These are phyloP conservation scores for Elysia crispata DNA, from an alignment of 2,888 invertebrate genomes.

Conservation along the genomic window DNA sequence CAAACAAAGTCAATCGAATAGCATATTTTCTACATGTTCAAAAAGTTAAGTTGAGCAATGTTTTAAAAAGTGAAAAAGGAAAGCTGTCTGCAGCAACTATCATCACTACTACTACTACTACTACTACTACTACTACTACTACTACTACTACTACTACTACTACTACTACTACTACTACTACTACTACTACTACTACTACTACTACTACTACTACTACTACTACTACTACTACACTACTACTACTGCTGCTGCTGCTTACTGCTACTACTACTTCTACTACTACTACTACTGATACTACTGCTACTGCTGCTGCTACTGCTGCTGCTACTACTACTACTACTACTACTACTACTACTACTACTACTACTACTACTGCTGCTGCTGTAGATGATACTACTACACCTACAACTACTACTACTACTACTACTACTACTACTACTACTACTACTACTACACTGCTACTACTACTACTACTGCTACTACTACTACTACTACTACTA, in stretches of 20 bases:
- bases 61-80: too few relatives aligned
- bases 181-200: constrained; percentile 21
- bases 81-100: too few relatives aligned
- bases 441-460: constrained; percentile 26
- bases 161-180: constrained; percentile 13
- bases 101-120: constrained; percentile 25
- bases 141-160: constrained; percentile 33
- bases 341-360: constrained; percentile 31
- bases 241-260: too few relatives aligned
- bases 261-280: too few relatives aligned
- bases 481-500: constrained; percentile 14
- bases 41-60: too few relatives aligned
- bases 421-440: constrained; percentile 29
- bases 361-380: constrained; percentile 37
- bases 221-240: too few relatives aligned
- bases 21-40: too few relatives aligned
- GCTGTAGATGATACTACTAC: constrained; percentile 31
- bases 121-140: constrained; percentile 30
- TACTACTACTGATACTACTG: too few relatives aligned
- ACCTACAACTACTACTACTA: constrained; percentile 28
- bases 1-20: too few relatives aligned
- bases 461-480: constrained; percentile 31
- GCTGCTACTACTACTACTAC: constrained; percentile 37
- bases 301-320: too few relatives aligned
- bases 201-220: constrained; percentile 31